Evolutionary conservation across 1,140 invertebrate species (phyloP), one percentile per base, ranked within the genome.

Genomic region (Magallana angulata): DNA sequence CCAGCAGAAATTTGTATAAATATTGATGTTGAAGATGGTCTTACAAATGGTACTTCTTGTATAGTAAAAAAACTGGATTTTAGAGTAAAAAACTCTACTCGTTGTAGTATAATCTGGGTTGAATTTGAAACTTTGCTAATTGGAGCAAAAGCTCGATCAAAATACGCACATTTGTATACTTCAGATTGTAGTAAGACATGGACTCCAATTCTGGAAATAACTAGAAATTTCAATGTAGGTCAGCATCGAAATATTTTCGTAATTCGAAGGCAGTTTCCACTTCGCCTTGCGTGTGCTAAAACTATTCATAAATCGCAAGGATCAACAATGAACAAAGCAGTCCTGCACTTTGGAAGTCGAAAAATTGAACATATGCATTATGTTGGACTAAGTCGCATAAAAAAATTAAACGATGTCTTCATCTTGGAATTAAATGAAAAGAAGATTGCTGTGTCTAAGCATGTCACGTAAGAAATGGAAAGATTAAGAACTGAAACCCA

Each of bases 1-100:
- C 71, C 48, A 76, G 62, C 64, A 83, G 87, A 88, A 64, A 18
- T 88, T n/a, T 59, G 87, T 68, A 68, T 83, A 3, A 89, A 89
- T 86, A 60, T 91, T 57, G 83, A 89, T 60, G 84, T 86, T 3
- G 58, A 24, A 76, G 88, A 91, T 89, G 88, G 88, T 0, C 57
- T 91, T 12, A 91, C 90, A 7, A 89, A 91, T 88, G 87, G 90
- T 71, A 85, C 89, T 48, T 57, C 85, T 8, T 88, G 88, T 76
- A 14, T 81, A 11, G 16, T 89, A 62, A 88, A 85, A 30, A 68
- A 59, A n/a, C 56, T 87, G 57, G 90, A 91, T 58, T 88, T 62
- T 80, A 86, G 80, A 81, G 80, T 81, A 18, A 6, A n/a, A 8
- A 30, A 82, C 16, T 85, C 82, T 24, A 12, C 9, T n/a, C 58